Conservation (phyloP, 1,140 invertebrate genomes). For the Drosophila leontia region DNA sequence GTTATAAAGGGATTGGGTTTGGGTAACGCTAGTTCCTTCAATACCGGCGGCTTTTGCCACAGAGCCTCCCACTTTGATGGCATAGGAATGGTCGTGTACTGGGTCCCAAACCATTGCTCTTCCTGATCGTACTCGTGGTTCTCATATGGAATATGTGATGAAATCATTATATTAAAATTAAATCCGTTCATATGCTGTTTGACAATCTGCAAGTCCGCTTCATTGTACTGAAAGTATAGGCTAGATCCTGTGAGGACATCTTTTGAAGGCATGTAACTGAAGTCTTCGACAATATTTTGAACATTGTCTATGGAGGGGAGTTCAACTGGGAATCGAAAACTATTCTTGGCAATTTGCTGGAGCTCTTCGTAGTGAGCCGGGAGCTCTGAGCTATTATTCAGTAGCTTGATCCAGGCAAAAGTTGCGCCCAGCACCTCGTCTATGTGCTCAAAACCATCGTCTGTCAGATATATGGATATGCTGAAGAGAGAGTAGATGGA, state of each 20-base stretch:
- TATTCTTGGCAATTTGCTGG: constrained; percentile 89
- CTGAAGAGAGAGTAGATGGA: constrained; percentile 91
- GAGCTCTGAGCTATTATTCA: constrained; percentile 87
- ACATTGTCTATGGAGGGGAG: constrained; percentile 90
- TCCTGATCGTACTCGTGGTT: constrained; percentile 87
- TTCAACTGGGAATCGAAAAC: constrained; percentile 90
- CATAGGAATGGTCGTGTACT: constrained; percentile 85
- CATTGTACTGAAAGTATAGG: constrained; percentile 92
- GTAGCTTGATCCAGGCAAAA: constrained; percentile 91
- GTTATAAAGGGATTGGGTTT: constrained; percentile 53
- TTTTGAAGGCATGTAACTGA: constrained; percentile 91
- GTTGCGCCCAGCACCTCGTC: constrained; percentile 89
- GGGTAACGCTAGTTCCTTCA: constrained; percentile 74
- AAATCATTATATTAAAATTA: constrained; percentile 90
- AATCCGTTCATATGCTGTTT: constrained; percentile 89
- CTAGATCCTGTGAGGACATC: constrained; percentile 92
- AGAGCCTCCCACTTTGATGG: constrained; percentile 86
- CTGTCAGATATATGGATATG: constrained; percentile 91
- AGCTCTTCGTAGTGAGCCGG: constrained; percentile 76
- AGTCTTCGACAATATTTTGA: constrained; percentile 90
- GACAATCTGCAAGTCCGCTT: constrained; percentile 88
- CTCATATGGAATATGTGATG: constrained; percentile 87
- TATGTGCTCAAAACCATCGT: constrained; percentile 90
- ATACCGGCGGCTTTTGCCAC: constrained; percentile 86
- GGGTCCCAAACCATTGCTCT: constrained; percentile 88